Base-by-base conservation (phyloP, 2,888 invertebrate genomes). In the Pristionchus exspectatus region DNA sequence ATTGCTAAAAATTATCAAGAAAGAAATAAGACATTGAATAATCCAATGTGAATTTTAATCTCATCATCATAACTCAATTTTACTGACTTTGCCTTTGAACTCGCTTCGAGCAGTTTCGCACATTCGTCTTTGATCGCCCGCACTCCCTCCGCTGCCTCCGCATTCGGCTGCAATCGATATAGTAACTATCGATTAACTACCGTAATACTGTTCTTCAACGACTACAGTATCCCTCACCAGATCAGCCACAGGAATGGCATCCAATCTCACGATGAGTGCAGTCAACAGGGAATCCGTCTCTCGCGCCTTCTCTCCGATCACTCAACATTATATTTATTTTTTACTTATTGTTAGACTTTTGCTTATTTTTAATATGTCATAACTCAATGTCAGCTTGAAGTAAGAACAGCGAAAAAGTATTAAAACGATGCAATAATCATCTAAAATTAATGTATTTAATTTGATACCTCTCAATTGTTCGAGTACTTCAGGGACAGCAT, bases 251-350 rank as follows among this genome's bases (percentile, higher is more conserved):
- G 33, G 59, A n/a, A 94, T 92, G 7, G 90, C 90, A 59, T 90
- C 74, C 1, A 94, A 86, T 54, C 94, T 91, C 14, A 90, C 85
- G n/a, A 90, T 86, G 87, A 95, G 83, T 10, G 93, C 93, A 44
- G 90, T 91, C 66, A 95, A 90, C 63, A 92, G 91, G 16, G 90
- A 87, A 84, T 94, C 95, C 30, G 93, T 93, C 24, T 93, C 91
- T 12, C 91, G 90, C 14, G 93, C 91, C 24, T 91, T 92, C 38
- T 93, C 92, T n/a, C 91, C 90, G 18, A 94, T 90, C 84, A 92
- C 94, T 94, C 89, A 33, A 90, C 4, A 91, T 44, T 66, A 50
- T 44, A 27, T 33, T 50, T n/a, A 9, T 50, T 12, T 50, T 3
- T 12, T 10, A 7, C 44, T 7, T 50, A 50, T 50, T 50, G 44